A percentile compares a stretch with the other conserved stretches of the same genome.
Conservation (phyloP, 2,888 invertebrate genomes). For the Apantesis nais region DNA sequence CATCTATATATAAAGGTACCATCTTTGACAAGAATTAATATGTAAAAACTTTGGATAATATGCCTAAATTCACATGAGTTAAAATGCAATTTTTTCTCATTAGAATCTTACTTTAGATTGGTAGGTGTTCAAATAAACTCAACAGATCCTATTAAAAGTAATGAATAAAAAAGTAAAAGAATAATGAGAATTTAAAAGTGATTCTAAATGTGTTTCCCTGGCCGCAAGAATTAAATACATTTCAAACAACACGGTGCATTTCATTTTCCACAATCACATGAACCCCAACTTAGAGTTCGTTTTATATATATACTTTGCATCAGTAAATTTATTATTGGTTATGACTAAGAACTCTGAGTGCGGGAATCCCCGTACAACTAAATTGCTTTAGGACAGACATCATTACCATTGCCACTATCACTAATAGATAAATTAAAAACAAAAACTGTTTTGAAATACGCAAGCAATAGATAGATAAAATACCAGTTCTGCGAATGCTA, state of each 20-base stretch:
- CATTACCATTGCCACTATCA: not conserved
- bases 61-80: too few relatives aligned
- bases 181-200: too few relatives aligned
- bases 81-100: too few relatives aligned
- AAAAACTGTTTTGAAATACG: not conserved
- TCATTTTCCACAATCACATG: not conserved
- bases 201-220: too few relatives aligned
- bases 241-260: not conserved
- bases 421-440: not conserved
- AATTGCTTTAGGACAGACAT: not conserved
- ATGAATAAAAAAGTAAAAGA: too few relatives aligned
- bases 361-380: not conserved
- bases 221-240: too few relatives aligned
- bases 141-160: too few relatives aligned
- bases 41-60: too few relatives aligned
- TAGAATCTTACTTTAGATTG: too few relatives aligned
- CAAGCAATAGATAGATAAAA: slow-evolving; percentile 13
- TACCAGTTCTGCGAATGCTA: slow-evolving; percentile 21
- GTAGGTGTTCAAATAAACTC: too few relatives aligned
- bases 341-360: not conserved
- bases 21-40: too few relatives aligned
- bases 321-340: not conserved
- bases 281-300: not conserved
- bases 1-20: too few relatives aligned
- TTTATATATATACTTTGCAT: not conserved